Evolutionary conservation across 2,888 invertebrate species (phyloP).

Genomic region (Lasioglossum lativentre): DNA sequence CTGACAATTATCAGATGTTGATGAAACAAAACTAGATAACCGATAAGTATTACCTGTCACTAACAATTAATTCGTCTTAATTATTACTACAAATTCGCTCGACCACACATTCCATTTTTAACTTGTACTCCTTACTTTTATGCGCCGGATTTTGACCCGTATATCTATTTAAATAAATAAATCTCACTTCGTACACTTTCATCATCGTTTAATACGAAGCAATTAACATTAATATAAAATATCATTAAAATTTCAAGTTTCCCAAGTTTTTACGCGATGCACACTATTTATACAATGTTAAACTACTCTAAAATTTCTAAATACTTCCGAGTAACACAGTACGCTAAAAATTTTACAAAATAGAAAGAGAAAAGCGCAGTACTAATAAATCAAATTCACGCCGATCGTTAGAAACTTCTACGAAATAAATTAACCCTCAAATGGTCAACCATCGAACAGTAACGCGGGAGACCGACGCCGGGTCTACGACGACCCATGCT

Average conservation of each 20-base stretch:
- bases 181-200: conserved; percentile 2
- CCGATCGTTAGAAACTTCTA: neutral
- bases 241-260: neutral
- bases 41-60: neutral
- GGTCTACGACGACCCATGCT: neutral
- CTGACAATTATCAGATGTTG: neutral
- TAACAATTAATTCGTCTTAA: neutral
- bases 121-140: neutral
- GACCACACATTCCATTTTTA: neutral
- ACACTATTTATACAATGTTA: neutral
- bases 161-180: conserved; percentile 1
- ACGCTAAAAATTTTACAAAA: neutral
- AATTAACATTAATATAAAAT: neutral
- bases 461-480: conserved; percentile 3
- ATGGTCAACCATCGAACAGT: neutral
- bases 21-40: neutral
- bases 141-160: neutral
- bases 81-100: neutral
- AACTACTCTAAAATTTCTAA: neutral
- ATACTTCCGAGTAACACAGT: neutral
- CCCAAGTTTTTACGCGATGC: neutral
- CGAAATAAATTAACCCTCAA: neutral
- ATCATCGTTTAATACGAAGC: neutral
- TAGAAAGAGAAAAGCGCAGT: neutral
- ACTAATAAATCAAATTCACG: neutral